These are phyloP conservation scores for Acropora yongei DNA, from an alignment of 64 coral and sea anemone species.

Conservation along the genomic window DNA sequence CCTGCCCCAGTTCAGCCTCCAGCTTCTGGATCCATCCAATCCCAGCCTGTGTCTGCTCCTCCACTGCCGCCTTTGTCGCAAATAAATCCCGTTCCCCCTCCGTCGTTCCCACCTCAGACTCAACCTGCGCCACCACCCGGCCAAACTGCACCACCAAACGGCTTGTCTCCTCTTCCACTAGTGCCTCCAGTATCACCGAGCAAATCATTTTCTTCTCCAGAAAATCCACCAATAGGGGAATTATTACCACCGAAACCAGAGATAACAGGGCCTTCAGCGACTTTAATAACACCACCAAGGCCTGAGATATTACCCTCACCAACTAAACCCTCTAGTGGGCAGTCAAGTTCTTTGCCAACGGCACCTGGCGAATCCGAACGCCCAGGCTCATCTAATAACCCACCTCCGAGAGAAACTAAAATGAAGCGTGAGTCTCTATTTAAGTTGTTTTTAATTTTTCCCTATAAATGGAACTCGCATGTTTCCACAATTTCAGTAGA, in stretches of 20 bases:
- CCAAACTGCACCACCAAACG: not conserved
- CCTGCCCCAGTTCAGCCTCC: not conserved
- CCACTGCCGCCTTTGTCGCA: not conserved
- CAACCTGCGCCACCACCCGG: not conserved
- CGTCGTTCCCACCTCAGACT: not conserved
- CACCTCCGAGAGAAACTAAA: not conserved
- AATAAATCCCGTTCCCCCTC: not conserved
- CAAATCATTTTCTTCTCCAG: not conserved
- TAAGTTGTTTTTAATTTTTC: too few species aligned
- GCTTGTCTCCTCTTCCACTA: not conserved
- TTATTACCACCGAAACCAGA: not conserved
- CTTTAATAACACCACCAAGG: not conserved
- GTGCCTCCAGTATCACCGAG: not conserved
- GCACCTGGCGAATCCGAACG: not conserved
- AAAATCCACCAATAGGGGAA: not conserved
- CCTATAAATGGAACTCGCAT: not conserved
- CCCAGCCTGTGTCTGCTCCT: not conserved
- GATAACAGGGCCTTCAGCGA: not conserved
- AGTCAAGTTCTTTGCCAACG: too few species aligned
- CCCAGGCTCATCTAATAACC: not conserved
- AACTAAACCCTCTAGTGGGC: not conserved
- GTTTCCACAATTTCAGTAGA: too few species aligned
- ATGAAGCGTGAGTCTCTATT: not conserved
- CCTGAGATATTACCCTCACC: conserved; percentile 3
- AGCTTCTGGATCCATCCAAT: not conserved